Percentiles rank a stretch among this genome's conserved stretches.
phyloP scores from a whole-genome alignment of 2,113 vertebrate genomes.

The Cranoglanis bouderius region DNA sequence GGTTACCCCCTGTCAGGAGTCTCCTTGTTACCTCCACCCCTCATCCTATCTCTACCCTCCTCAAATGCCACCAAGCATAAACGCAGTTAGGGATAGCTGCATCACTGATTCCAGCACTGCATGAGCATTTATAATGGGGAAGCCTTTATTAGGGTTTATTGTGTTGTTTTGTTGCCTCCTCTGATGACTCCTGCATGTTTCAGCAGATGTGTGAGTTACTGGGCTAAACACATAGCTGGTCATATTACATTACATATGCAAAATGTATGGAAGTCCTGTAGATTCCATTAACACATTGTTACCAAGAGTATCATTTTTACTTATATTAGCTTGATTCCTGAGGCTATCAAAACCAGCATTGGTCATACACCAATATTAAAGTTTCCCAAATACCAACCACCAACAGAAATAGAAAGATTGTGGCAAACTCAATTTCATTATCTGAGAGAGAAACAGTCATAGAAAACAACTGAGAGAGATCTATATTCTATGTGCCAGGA shows the following conservation, averaged over 20 bases:
- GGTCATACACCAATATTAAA: constrained; percentile 67
- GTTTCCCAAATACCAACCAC: constrained; percentile 62
- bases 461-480: constrained; percentile 23
- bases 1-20: constrained; percentile 6
- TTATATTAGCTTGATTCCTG: constrained; percentile 21
- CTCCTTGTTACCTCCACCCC: neutral
- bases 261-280: neutral
- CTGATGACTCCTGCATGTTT: constrained; percentile 35
- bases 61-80: constrained; percentile 20
- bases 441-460: constrained; percentile 58
- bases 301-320: constrained; percentile 61
- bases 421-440: constrained; percentile 68
- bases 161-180: constrained; percentile 21
- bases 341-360: constrained; percentile 50
- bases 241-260: neutral
- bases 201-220: neutral
- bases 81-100: constrained; percentile 24
- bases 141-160: constrained; percentile 2
- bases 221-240: constrained; percentile 16
- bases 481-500: constrained; percentile 63
- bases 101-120: constrained; percentile 4
- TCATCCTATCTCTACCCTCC: neutral
- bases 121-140: constrained; percentile 19
- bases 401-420: constrained; percentile 69
- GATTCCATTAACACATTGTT: constrained; percentile 61